Percentiles rank a stretch among this genome's conserved stretches.
Conservation (phyloP, 1,140 invertebrate genomes). For the Odontomachus brunneus region DNA sequence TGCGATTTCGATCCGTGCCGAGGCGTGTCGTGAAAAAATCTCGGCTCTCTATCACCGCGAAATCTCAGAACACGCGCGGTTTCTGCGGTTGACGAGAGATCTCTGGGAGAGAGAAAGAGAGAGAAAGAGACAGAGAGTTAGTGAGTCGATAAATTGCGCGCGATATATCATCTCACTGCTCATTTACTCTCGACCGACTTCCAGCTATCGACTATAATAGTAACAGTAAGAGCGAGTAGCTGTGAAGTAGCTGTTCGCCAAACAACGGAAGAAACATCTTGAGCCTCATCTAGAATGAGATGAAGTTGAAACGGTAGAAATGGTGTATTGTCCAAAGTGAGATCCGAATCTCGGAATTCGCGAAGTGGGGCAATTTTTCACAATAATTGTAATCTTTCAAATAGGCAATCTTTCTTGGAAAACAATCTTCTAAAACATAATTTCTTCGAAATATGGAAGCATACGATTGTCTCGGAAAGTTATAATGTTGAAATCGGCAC, state of each 20-base stretch:
- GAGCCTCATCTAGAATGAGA: neutral
- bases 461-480: too few species aligned
- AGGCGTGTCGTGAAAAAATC: neutral
- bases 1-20: neutral
- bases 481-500: too few species aligned
- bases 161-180: constrained; percentile 39
- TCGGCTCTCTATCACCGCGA: neutral
- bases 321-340: neutral
- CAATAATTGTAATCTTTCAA: too few species aligned
- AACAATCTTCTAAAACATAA: too few species aligned
- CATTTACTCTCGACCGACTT: constrained; percentile 42
- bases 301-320: neutral
- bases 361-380: too few species aligned
- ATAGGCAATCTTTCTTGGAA: too few species aligned
- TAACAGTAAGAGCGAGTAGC: constrained; percentile 24
- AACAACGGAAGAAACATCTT: neutral
- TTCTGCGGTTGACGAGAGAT: neutral
- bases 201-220: constrained; percentile 3
- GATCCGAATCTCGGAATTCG: too few species aligned
- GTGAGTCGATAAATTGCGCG: constrained; percentile 15
- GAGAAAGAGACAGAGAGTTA: neutral
- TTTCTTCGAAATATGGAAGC: too few species aligned
- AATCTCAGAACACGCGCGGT: neutral
- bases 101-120: neutral
- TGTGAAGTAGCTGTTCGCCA: constrained; percentile 29